Evolutionary conservation across 2,797 vertebrate species (phyloP).

Genomic region (Pseudochirops corinnae): DNA sequence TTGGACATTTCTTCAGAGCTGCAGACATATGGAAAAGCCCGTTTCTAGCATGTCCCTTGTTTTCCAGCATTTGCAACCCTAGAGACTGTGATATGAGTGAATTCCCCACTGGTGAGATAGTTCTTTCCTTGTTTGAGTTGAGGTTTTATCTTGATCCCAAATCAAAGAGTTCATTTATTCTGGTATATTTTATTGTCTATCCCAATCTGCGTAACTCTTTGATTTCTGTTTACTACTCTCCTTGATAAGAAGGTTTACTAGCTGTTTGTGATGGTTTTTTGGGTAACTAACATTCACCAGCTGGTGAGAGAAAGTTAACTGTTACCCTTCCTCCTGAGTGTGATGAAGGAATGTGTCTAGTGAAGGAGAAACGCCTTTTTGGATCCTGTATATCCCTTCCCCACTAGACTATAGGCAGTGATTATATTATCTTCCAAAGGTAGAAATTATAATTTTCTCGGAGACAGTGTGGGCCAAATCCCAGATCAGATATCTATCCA

Average conservation of each 20-base stretch:
- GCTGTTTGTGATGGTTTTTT: neutral
- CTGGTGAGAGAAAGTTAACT: neutral
- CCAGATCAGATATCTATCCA: neutral
- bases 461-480: neutral
- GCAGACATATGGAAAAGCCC: neutral
- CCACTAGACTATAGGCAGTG: neutral
- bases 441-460: neutral
- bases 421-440: neutral
- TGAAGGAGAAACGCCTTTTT: neutral
- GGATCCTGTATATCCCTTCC: neutral
- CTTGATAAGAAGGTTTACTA: neutral
- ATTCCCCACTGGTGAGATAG: neutral
- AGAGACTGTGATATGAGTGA: neutral
- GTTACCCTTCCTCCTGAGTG: neutral
- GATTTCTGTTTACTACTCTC: neutral
- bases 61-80: neutral
- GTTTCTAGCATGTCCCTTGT: neutral
- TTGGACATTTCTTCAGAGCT: neutral
- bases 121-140: neutral
- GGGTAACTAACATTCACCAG: neutral
- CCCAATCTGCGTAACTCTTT: neutral
- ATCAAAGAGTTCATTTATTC: neutral
- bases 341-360: neutral
- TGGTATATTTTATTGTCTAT: neutral
- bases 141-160: neutral